phyloP scores from a whole-genome alignment of 1,140 invertebrate genomes.

The Bacillus rossius region DNA sequence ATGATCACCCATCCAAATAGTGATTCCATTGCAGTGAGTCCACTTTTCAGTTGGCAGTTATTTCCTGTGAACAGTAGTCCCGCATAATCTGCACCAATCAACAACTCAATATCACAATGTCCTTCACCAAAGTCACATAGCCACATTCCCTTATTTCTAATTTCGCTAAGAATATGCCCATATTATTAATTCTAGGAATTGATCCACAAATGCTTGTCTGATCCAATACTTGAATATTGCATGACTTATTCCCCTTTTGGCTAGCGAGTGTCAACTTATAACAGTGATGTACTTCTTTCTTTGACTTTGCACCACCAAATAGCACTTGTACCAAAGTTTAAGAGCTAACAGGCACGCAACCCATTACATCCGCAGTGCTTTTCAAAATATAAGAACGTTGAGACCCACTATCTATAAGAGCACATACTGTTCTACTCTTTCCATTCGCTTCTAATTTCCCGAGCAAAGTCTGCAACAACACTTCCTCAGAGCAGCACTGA shows the following conservation, averaged over 20 bases:
- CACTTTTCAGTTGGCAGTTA: constrained; percentile 22
- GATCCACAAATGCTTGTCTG: background rate
- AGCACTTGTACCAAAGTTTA: background rate
- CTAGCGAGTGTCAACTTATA: background rate
- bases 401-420: constrained; percentile 17
- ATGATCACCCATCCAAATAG: constrained; percentile 34
- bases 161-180: constrained; percentile 4
- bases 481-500: background rate
- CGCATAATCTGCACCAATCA: constrained; percentile 33
- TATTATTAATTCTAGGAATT: constrained; percentile 1
- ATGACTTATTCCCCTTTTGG: background rate
- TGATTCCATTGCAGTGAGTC: constrained; percentile 34
- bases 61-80: constrained; percentile 32
- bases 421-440: background rate
- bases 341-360: background rate
- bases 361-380: background rate
- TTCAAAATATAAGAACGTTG: constrained; percentile 12
- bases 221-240: constrained; percentile 12
- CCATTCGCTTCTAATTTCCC: background rate
- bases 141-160: constrained; percentile 15
- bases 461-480: constrained; percentile 13
- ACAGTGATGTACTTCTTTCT: constrained; percentile 3
- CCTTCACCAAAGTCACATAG: constrained; percentile 15
- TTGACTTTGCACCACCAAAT: constrained; percentile 2
- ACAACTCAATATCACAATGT: constrained; percentile 17